Evolutionary conservation across 2,113 vertebrate genomes (phyloP), one percentile per base, ranked within the genome.

Genomic region (Acrocephalus kingi): DNA sequence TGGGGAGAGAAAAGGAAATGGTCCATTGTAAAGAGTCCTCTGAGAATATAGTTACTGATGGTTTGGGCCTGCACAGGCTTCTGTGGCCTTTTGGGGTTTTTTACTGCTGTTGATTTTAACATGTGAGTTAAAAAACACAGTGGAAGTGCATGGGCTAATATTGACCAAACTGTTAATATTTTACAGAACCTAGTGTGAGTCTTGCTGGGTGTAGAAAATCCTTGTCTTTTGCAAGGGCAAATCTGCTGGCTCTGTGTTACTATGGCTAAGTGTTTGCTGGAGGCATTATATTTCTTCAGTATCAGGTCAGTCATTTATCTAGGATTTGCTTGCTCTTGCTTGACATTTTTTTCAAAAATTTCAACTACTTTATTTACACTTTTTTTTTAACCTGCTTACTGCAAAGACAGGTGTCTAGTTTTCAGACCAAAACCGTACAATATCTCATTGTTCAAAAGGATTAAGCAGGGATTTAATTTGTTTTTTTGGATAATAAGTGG

Each of bases 101-200:
- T 86, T 48, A 12, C 35, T 94, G 69, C 67, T 81, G 46, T 75
- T 96, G 86, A 75, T 92, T 94, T 93, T 96, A 97, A 89, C 68
- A 89, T 63, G 78, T 97, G 85, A 67, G 45, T 88, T 93, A 71
- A 58, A 84, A 51, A 45, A 23, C 37, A 3, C 33, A 45, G 8
- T 11, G 19, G 31, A 85, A 19, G 46, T 67, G 71, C 77, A 64
- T 90, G 84, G 93, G 80, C 93, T 94, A 97, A 97, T 98, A 94
- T 98, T 98, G 97, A 98, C 96, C 84, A 97, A 98, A 94, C 84
- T 96, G 98, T 98, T 98, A 98, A 98, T 98, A 95, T 98, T 98
- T 98, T 97, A 98, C 97, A 96, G 96, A 96, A 93, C 88, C 90
- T 90, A 78, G 64, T 81, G 48, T 77, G 51, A 91, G 80, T 80